These are phyloP conservation scores for Pongo pygmaeus DNA, from an alignment of 2,113 vertebrate species.

Conservation along the genomic window DNA sequence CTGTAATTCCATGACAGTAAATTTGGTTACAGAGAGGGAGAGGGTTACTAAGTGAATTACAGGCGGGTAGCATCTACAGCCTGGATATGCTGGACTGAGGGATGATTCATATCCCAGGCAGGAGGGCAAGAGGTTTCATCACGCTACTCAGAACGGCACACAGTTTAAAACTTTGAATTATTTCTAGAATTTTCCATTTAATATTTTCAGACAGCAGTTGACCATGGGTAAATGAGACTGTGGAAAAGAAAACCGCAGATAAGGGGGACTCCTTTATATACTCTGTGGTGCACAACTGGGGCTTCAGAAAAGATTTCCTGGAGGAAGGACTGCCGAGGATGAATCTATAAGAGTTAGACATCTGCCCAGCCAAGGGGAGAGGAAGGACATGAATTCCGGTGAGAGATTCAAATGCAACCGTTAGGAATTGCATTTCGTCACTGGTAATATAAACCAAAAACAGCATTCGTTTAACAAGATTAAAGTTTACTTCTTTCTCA, in stretches of 20 bases:
- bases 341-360: background rate
- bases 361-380: background rate
- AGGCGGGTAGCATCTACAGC: background rate
- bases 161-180: background rate
- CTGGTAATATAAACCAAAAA: background rate
- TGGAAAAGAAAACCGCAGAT: background rate
- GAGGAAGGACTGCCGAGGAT: background rate
- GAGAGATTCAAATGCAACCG: background rate
- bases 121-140: background rate
- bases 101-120: background rate
- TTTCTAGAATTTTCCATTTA: background rate
- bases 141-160: background rate
- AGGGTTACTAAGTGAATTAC: background rate
- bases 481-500: background rate
- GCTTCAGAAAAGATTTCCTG: background rate
- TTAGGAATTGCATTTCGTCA: background rate
- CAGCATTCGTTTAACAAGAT: background rate
- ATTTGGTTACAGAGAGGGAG: background rate
- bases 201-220: background rate
- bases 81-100: background rate
- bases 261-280: background rate
- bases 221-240: background rate
- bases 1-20: background rate
- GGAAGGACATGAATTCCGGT: background rate
- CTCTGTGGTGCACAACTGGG: background rate